A percentile compares a stretch with the other conserved stretches of the same genome.
These are phyloP conservation scores for Dryas iulia DNA, from an alignment of 1,140 invertebrate genomes.

Conservation along the genomic window DNA sequence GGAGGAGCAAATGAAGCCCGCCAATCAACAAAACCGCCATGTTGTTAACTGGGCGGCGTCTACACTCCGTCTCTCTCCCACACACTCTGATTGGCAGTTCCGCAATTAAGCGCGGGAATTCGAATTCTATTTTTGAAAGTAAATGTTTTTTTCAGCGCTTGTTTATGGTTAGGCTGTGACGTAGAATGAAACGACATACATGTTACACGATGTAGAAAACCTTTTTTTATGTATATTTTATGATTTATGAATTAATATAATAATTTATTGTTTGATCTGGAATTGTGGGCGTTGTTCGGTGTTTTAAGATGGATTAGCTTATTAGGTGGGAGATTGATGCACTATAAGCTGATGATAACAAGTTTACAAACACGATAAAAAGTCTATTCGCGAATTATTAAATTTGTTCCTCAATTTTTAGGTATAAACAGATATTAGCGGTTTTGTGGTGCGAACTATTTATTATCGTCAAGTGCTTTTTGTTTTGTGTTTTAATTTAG, in stretches of 20 bases:
- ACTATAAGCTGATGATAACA: not conserved
- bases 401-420: not conserved
- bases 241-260: not conserved
- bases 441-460: not conserved
- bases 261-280: not conserved
- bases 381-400: not conserved
- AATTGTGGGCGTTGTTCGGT: slow-evolving; percentile 39
- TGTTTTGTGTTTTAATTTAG: not conserved
- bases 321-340: not conserved
- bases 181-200: slow-evolving; percentile 56
- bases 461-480: not conserved
- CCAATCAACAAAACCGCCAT: slow-evolving; percentile 76
- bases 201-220: not conserved
- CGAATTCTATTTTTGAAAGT: slow-evolving; percentile 78
- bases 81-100: slow-evolving; percentile 62
- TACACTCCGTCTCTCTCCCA: slow-evolving; percentile 44
- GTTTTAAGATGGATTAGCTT: slow-evolving; percentile 60
- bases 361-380: not conserved
- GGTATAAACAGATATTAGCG: not conserved
- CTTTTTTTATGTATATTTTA: not conserved
- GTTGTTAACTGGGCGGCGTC: slow-evolving; percentile 70
- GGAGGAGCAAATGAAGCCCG: slow-evolving; percentile 43
- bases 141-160: slow-evolving; percentile 76
- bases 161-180: slow-evolving; percentile 55
- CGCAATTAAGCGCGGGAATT: slow-evolving; percentile 78